Evolutionary conservation across 2,888 invertebrate genomes (phyloP), one percentile per base, ranked within the genome.

Genomic region (Lymantria dispar): DNA sequence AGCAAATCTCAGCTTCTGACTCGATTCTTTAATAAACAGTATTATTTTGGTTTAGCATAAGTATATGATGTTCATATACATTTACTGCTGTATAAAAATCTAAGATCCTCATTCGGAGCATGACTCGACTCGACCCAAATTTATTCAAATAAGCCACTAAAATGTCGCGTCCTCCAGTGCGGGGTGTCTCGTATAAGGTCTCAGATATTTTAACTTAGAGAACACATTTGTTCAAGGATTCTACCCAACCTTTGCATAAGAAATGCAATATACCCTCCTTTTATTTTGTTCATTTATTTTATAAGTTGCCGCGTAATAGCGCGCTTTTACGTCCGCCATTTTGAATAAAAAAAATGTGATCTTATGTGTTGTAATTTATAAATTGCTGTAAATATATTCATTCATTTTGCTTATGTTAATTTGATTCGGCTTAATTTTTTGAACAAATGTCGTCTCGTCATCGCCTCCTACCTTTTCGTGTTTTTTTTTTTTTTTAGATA

Each of bases 241-340:
- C 52, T 60, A 15, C 39, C 37, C 29, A 30, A 43, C 47, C 51
- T 63, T 56, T 54, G 55, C 57, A 53, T 63, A 58, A 52, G 50
- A 54, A 44, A 59, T 63, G 57, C 55, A 59, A 64, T 66, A 62
- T 49, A 63, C 42, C 50, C 42, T 43, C 48, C 38, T 33, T 51
- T 52, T 42, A 52, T 54, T 51, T 55, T 56, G 56, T 58, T 52
- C 58, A 50, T 57, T 65, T 57, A 53, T 65, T 62, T 60, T 53
- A 44, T 50, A 60, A 62, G 56, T 55, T 56, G 47, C 48, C 39
- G 44, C 43, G 52, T 59, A 62, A 48, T 58, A 41, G 41, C 50
- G 58, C 12, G 42, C 40, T 49, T 49, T 47, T 11, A 13, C 41
- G 47, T 40, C 30, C 11, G 37, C 42, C 43, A 40, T 52, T 62